Percentiles rank a stretch among this genome's conserved stretches.
These are phyloP conservation scores for Malurus melanocephalus DNA, from an alignment of 2,113 vertebrate species.

Conservation along the genomic window DNA sequence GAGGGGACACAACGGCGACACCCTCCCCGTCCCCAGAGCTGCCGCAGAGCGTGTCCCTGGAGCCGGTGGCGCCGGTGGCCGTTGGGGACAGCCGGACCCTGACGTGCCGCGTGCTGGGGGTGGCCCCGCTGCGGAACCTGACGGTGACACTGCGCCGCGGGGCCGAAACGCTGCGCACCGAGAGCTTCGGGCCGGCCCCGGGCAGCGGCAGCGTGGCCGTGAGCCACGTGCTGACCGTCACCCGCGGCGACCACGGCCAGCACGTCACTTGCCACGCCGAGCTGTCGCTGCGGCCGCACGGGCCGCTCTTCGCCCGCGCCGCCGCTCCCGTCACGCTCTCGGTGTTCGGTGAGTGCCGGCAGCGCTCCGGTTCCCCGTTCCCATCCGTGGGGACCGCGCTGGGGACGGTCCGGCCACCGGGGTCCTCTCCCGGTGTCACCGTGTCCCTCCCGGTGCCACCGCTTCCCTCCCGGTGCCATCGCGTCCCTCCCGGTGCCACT, in stretches of 20 bases:
- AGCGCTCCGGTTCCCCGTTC: not conserved
- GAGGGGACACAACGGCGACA: accelerated
- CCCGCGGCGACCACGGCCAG: not conserved
- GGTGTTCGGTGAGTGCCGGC: not conserved
- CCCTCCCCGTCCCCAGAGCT: not conserved
- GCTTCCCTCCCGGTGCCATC: too few species aligned
- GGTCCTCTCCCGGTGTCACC: too few species aligned
- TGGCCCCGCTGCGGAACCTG: not conserved
- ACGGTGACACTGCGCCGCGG: not conserved
- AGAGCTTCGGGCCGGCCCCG: not conserved
- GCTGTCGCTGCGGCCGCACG: conserved; percentile 4
- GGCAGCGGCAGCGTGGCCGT: not conserved
- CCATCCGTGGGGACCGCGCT: not conserved
- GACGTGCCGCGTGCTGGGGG: not conserved
- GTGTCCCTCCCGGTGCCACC: too few species aligned
- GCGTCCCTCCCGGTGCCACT: too few species aligned
- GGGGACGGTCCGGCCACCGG: too few species aligned
- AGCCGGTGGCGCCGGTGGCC: not conserved
- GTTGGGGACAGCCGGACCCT: not conserved
- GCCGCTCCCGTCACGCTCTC: not conserved
- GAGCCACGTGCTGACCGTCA: not conserved
- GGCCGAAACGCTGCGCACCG: not conserved
- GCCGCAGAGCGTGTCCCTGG: not conserved
- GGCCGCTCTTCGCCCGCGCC: not conserved
- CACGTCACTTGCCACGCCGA: not conserved